Evolutionary conservation across 2,113 vertebrate genomes (phyloP), one percentile per base, ranked within the genome.

Genomic region (Coreoperca whiteheadi): DNA sequence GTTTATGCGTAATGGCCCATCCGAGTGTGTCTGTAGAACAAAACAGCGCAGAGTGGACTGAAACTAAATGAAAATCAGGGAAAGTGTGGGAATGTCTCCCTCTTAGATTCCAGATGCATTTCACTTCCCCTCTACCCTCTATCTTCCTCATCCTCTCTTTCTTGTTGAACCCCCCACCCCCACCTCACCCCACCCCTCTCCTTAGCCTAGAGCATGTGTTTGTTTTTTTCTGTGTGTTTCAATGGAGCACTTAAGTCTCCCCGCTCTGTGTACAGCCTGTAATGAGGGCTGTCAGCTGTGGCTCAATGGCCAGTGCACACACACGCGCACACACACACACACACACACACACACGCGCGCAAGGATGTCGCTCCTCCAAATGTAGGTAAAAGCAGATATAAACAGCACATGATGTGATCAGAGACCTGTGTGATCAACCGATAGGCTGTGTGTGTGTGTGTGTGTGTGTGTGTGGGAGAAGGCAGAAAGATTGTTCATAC

Each of bases 201-300:
- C 57, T 25, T 84, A n/a, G 82, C 87, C 89, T 63, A 7, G 8
- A 84, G 90, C 83, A n/a, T 60, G 51, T 77, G 43, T 59, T 70
- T 80, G n/a, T n/a, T 71, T 88, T 48, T 71, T 48, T 63, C 25
- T 72, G 43, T 80, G 57, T 70, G 73, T 89, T 79, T 85, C 84
- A 79, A 67, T 82, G 79, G 76, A 88, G 88, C 88, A 94, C 88
- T 91, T 91, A 90, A 81, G 84, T 81, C 82, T 73, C 64, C 79
- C 81, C 69, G 56, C 75, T 90, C 75, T 88, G 85, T 78, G 82
- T 83, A 30, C 56, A 65, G 87, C 82, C 70, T 83, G 73, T 93
- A 88, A 90, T 82, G 85, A 87, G 67, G 85, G 75, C 83, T 90
- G 88, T 85, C 88, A 94, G 89, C 91, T 94, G 92, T 86, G 92